phyloP scores from a whole-genome alignment of 2,113 vertebrate species.

The Phalacrocorax pelagicus region DNA sequence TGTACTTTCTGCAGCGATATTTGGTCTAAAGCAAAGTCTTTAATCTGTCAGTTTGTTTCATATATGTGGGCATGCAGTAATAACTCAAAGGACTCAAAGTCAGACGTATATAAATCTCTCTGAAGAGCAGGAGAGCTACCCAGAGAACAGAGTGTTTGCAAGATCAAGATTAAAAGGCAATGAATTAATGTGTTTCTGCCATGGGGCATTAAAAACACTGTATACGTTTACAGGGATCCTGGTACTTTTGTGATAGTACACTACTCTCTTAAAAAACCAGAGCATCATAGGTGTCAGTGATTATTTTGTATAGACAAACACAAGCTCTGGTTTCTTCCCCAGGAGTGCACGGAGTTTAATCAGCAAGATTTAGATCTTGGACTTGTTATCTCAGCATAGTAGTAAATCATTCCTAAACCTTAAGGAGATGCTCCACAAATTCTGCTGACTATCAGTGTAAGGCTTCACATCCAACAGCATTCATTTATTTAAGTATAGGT shows the following conservation, averaged over 20 bases:
- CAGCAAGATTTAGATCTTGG: not conserved
- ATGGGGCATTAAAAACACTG: not conserved
- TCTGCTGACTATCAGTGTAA: constrained; percentile 60
- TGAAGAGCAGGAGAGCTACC: not conserved
- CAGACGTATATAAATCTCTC: not conserved
- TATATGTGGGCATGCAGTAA: not conserved
- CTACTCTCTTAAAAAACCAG: not conserved
- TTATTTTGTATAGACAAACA: not conserved
- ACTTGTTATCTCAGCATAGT: not conserved
- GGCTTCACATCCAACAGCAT: not conserved
- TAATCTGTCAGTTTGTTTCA: not conserved
- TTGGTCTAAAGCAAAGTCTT: not conserved
- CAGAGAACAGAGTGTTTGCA: not conserved
- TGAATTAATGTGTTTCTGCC: not conserved
- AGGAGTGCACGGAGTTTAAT: constrained; percentile 1
- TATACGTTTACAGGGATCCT: fast-evolving
- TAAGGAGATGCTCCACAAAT: constrained; percentile 49
- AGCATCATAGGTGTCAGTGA: not conserved
- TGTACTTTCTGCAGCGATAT: not conserved
- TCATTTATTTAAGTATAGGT: constrained; percentile 69
- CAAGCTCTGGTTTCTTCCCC: not conserved
- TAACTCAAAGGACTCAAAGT: not conserved
- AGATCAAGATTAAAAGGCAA: not conserved
- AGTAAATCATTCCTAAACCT: constrained; percentile 52
- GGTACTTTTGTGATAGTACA: not conserved